Evolutionary conservation across 2,888 invertebrate species (phyloP), one percentile per base, ranked within the genome.

Genomic region (Harpagoxenus sublaevis): DNA sequence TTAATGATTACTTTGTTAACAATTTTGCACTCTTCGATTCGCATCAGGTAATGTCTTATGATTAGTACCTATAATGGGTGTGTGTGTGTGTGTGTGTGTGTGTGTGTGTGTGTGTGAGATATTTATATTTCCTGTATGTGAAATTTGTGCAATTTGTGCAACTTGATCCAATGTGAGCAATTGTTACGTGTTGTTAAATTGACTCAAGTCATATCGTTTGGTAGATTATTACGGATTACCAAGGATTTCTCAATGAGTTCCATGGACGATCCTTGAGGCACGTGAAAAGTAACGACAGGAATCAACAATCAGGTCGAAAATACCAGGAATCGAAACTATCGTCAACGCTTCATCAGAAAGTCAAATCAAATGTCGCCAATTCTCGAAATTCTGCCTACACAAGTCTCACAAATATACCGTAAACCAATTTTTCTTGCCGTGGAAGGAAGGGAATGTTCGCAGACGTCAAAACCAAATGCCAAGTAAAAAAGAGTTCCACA

Each of bases 371-470:
- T 15, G 31, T 65, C 1, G 65, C n/a, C 39, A 60, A 82, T 28
- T 23, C 74, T 28, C 53, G 60, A 8, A 31, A 68, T 68, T 83
- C 87, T 28, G 84, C 85, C 0, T 93, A 92, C 63, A 88, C 93
- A 18, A 89, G 87, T 86, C 89, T 93, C 5, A 89, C 89, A 18
- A 84, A 55, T 23, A 88, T 98, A 3, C 98, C 98, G 0, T 96
- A 97, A 74, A 98, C 98, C 4, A 96, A 96, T 86, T 98, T 98
- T 95, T 96, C 97, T 4, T 98, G 98, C 92, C 96, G 96, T 70
- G 97, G 97, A 15, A 96, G 96, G 71, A 98, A 97, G 2, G 98
- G 98, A 86, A 97, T 98, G 96, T 98, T 98, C 92, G 98, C 98
- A 6, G 98, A 98, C 92, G 97, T 97, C 3, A 98, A 98, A 94